Conservation (phyloP, 1,140 invertebrate genomes). For the Eupristina koningsbergeri region DNA sequence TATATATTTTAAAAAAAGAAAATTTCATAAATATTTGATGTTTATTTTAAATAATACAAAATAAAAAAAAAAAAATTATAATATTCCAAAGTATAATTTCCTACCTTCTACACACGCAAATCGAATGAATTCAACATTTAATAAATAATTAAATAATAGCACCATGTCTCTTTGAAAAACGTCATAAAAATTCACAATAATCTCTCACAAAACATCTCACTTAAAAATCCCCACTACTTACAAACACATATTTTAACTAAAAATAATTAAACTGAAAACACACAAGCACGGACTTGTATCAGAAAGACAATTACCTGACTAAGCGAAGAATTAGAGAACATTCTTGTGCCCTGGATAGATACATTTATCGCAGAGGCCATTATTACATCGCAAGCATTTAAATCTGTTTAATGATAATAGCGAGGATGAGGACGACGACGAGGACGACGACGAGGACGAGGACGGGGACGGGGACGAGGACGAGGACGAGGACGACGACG, state of each 20-base stretch:
- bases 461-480: no score
- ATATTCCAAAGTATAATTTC: no score
- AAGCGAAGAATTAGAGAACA: conserved; percentile 6
- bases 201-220: not conserved
- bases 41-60: not conserved
- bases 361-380: conserved; percentile 37
- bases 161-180: not conserved
- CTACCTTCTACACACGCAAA: not conserved
- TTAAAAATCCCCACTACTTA: not conserved
- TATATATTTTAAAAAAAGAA: no score
- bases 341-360: conserved; percentile 19
- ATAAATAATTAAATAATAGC: not conserved
- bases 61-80: not conserved
- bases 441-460: not conserved
- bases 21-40: not conserved
- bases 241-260: not conserved
- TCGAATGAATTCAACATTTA: not conserved
- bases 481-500: not conserved
- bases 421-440: not conserved
- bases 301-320: conserved; percentile 22
- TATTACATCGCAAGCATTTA: conserved; percentile 25
- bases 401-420: not conserved
- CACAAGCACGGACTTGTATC: not conserved
- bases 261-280: not conserved
- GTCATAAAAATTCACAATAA: not conserved